Conservation (phyloP, 1,140 invertebrate genomes). For the Harlomillsia oculata region DNA sequence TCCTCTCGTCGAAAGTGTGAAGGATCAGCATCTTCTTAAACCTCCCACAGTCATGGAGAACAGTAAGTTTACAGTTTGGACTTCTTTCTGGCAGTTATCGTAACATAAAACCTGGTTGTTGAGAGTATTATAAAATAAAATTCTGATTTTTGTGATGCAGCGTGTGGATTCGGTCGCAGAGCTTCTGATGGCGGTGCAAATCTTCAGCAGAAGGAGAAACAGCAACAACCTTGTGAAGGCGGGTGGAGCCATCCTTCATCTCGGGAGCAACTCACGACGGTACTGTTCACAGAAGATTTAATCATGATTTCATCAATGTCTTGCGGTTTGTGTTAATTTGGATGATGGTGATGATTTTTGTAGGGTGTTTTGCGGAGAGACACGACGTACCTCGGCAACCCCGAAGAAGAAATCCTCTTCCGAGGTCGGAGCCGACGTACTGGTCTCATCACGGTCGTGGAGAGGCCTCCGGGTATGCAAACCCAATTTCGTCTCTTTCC, state of each 20-base stretch:
- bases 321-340: background rate
- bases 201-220: constrained; percentile 62
- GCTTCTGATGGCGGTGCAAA: constrained; percentile 94
- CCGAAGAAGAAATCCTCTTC: constrained; percentile 38
- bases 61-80: constrained; percentile 47
- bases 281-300: constrained; percentile 34
- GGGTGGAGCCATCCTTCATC: constrained; percentile 48
- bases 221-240: constrained; percentile 49
- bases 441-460: constrained; percentile 54
- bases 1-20: constrained; percentile 52
- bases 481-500: too few species aligned
- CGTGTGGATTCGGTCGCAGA: constrained; percentile 71
- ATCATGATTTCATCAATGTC: background rate
- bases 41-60: constrained; percentile 79
- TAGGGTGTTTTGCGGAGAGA: constrained; percentile 44
- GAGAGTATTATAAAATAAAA: background rate
- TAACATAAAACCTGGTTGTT: background rate
- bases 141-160: constrained; percentile 40
- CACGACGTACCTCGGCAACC: constrained; percentile 46
- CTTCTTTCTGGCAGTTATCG: background rate
- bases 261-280: constrained; percentile 32
- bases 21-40: constrained; percentile 86
- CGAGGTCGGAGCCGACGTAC: constrained; percentile 39
- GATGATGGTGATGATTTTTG: constrained; percentile 3
- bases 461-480: constrained; percentile 66